Evolutionary conservation across 2,797 vertebrate genomes (phyloP), one percentile per base, ranked within the genome.

Genomic region (Mionectes olivaceus): DNA sequence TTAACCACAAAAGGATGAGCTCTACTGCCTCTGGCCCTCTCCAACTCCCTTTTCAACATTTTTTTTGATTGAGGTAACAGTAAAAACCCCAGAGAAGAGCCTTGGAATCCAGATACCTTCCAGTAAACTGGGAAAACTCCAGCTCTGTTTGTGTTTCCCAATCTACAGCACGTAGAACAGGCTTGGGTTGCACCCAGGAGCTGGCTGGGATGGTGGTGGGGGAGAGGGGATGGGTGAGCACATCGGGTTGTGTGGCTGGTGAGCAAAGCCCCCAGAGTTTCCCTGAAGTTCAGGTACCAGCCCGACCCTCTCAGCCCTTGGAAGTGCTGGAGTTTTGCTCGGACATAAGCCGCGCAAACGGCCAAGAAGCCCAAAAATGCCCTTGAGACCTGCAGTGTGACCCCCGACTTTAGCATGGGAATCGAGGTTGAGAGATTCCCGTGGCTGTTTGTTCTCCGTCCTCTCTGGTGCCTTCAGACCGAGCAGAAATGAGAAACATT

Each of bases 161-260:
- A 16, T 0, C 0, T 7, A 52, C 0, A 8, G 11, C 33, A 25
- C 1, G 1, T n/a, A 49, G 25, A 77, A 35, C 3, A 27, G 32
- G 22, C 6, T 77, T 61, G 27, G 21, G 19, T 56, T 80, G 7
- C 27, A 16, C 19, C 4, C 0, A 41, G 30, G 43, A 63, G 13
- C 16, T 46, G 44, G 3, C 28, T 37, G 59, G n/a, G 35, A 19
- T 50, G 41, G 17, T 24, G 17, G 4, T 43, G 59, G 21, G 25
- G 5, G 19, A 33, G 30, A 57, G 79, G 21, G 23, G 8, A 10
- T 2, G 9, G 25, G 18, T 39, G 46, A 57, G 16, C 43, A 57
- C 5, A 4, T 4, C 0, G 1, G 8, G 30, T 6, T 43, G 11
- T 18, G 8, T 8, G 28, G 39, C 25, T 7, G 10, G 25, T 27